Evolutionary conservation across 1,140 invertebrate genomes (phyloP).

Genomic region (Daktulosphaira vitifoliae): DNA sequence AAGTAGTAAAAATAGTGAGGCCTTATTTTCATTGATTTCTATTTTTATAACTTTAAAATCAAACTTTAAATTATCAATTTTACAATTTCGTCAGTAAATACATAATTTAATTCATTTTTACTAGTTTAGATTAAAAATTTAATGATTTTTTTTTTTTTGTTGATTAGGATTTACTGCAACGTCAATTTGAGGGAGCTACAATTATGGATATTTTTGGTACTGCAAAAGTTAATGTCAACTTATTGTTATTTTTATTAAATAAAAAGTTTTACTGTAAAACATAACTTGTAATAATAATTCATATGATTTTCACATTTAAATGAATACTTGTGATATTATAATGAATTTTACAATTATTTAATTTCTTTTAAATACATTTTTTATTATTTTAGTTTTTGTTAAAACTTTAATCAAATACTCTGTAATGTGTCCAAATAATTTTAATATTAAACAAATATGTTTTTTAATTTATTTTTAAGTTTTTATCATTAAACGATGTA

Average conservation of each 20-base stretch:
- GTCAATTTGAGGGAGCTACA: slow-evolving; percentile 68
- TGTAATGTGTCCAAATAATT: slow-evolving; percentile 9
- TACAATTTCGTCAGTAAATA: no score
- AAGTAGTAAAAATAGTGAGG: no score
- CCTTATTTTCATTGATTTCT: no score
- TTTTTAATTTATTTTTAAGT: neutral
- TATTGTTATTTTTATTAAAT: slow-evolving; percentile 65
- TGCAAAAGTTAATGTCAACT: slow-evolving; percentile 69
- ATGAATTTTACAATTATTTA: no score
- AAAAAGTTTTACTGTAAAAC: slow-evolving; percentile 58
- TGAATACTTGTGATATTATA: no score
- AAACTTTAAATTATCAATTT: no score
- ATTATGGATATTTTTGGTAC: slow-evolving; percentile 73
- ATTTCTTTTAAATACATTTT: no score
- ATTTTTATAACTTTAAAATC: no score
- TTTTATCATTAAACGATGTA: no score
- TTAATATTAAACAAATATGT: neutral
- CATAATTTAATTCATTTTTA: no score
- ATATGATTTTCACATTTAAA: no score
- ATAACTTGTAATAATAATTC: neutral
- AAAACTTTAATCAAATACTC: neutral
- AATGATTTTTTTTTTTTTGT: slow-evolving; percentile 15
- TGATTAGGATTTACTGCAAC: slow-evolving; percentile 60
- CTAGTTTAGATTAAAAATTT: neutral
- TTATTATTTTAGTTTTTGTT: no score